These are phyloP conservation scores for Heliornis fulica DNA, from an alignment of 2,113 vertebrate genomes.

Conservation along the genomic window DNA sequence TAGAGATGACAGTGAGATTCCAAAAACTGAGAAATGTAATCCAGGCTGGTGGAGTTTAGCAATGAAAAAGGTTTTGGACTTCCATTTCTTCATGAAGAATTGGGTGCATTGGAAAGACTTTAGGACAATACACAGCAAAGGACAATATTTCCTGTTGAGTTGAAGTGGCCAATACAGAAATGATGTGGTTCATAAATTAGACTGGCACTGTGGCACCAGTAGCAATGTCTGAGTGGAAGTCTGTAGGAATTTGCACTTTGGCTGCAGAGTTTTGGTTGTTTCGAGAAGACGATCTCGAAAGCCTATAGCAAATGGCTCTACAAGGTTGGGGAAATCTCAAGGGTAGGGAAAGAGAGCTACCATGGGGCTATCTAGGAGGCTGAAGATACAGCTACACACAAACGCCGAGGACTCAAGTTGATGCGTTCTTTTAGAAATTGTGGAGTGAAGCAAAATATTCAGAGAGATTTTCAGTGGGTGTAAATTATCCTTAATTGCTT, in stretches of 20 bases:
- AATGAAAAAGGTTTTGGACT: not conserved
- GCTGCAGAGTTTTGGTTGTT: not conserved
- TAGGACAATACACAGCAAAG: not conserved
- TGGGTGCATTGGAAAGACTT: not conserved
- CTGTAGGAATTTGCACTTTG: not conserved
- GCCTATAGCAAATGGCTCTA: not conserved
- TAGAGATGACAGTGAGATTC: not conserved
- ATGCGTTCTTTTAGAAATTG: conserved; percentile 9
- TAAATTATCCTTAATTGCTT: conserved; percentile 58
- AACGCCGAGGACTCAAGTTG: not conserved
- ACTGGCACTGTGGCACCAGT: not conserved
- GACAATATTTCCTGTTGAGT: not conserved
- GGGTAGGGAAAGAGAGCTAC: not conserved
- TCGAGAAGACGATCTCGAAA: not conserved
- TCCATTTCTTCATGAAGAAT: not conserved
- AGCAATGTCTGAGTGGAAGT: not conserved
- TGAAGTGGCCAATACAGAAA: not conserved
- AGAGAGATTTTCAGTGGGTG: conserved; percentile 53
- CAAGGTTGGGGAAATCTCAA: not conserved
- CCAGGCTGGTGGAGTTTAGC: not conserved
- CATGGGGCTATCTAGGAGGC: not conserved
- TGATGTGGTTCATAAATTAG: not conserved
- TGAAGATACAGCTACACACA: not conserved
- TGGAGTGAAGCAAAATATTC: conserved; percentile 40
- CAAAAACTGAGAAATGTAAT: not conserved